Conservation (phyloP, 2,888 invertebrate genomes). For the Orthosia cruda region DNA sequence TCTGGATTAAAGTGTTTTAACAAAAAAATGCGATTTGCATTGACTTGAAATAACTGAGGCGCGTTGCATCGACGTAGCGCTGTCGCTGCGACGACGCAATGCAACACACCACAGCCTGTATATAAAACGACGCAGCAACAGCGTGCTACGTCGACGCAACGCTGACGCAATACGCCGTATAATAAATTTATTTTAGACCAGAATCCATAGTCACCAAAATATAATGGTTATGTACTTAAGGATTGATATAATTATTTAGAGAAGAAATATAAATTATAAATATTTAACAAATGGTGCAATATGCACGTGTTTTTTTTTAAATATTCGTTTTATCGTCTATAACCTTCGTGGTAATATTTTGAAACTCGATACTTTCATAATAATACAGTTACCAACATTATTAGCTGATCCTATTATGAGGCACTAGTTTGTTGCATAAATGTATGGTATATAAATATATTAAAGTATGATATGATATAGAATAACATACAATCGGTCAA, state of each 20-base stretch:
- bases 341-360: constrained; percentile 2
- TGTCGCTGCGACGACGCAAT: too few species aligned
- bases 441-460: constrained; percentile 65
- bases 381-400: constrained; percentile 55
- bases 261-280: background rate
- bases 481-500: constrained; percentile 91
- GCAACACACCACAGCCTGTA: too few species aligned
- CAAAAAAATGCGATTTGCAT: background rate
- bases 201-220: too few species aligned
- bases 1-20: background rate
- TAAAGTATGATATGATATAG: constrained; percentile 74
- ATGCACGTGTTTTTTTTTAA: background rate
- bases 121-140: too few species aligned
- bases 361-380: constrained; percentile 48
- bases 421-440: constrained; percentile 53
- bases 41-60: background rate
- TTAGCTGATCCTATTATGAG: constrained; percentile 48
- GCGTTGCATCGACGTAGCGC: too few species aligned
- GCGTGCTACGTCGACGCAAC: too few species aligned
- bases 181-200: too few species aligned
- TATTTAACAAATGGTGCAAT: background rate
- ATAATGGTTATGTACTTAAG: background rate
- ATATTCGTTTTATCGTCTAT: constrained; percentile 1
- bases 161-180: too few species aligned
- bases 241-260: background rate